Evolutionary conservation across 2,797 vertebrate species (phyloP).

Genomic region (Hybognathus amarus): DNA sequence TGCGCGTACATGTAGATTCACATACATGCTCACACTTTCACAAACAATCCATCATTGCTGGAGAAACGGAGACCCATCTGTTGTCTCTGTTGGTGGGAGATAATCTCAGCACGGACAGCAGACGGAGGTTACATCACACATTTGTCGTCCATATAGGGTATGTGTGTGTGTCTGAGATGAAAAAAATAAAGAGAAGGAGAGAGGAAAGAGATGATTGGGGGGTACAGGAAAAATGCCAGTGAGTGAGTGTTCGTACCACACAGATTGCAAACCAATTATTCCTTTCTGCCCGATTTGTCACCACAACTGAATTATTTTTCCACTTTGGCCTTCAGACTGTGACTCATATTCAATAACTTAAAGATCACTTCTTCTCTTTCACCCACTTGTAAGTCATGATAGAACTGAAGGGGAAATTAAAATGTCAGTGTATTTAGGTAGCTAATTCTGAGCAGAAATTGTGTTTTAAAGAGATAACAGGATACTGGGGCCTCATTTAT

Average conservation of each 20-base stretch:
- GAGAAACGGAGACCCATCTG: slow-evolving; percentile 76
- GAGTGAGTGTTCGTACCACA: slow-evolving; percentile 13
- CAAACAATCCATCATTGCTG: slow-evolving; percentile 67
- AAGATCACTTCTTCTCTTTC: slow-evolving; percentile 26
- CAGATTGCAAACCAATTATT: slow-evolving; percentile 39
- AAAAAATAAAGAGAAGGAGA: slow-evolving; percentile 29
- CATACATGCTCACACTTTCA: slow-evolving; percentile 49
- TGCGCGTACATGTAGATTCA: slow-evolving; percentile 25
- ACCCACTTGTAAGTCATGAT: slow-evolving; percentile 33
- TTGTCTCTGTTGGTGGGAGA: slow-evolving; percentile 75
- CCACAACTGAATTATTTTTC: slow-evolving; percentile 36
- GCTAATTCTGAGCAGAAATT: background rate
- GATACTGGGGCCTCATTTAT: background rate
- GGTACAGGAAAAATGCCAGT: slow-evolving; percentile 22
- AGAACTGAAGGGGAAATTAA: slow-evolving; percentile 7
- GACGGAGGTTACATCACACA: slow-evolving; percentile 64
- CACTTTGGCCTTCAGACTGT: slow-evolving; percentile 48
- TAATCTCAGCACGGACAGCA: slow-evolving; percentile 76
- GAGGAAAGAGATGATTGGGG: slow-evolving; percentile 33
- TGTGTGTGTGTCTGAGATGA: slow-evolving; percentile 42
- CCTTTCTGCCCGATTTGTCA: slow-evolving; percentile 46
- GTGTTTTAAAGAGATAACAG: background rate
- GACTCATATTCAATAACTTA: slow-evolving; percentile 31
- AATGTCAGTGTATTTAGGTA: background rate
- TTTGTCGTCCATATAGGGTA: slow-evolving; percentile 43